Evolutionary conservation across 1,140 invertebrate species (phyloP).

Genomic region (Pantala flavescens): DNA sequence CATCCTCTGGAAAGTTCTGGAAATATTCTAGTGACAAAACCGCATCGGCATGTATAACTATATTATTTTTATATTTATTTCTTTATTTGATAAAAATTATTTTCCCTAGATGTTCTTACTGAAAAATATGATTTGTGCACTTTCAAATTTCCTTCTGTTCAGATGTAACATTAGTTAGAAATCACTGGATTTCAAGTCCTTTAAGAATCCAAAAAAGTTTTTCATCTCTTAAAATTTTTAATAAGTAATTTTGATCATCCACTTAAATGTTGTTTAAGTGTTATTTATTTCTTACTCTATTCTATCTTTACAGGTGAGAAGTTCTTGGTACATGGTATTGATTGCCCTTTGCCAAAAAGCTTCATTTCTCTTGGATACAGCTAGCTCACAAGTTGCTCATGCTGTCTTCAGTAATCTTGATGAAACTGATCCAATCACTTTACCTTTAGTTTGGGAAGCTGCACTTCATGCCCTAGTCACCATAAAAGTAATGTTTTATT

Average conservation of each 20-base stretch:
- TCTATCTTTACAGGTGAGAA: slow-evolving; percentile 35
- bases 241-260: no score
- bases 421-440: slow-evolving; percentile 55
- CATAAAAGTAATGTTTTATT: slow-evolving; percentile 41
- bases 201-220: no score
- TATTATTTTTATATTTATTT: no score
- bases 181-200: no score
- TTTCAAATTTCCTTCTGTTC: no score
- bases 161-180: no score
- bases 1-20: slow-evolving; percentile 60
- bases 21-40: slow-evolving; percentile 50
- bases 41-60: slow-evolving; percentile 35
- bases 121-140: no score
- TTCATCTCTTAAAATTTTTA: no score
- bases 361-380: slow-evolving; percentile 34
- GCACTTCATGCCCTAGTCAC: slow-evolving; percentile 45
- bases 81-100: no score
- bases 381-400: slow-evolving; percentile 45
- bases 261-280: no score
- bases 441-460: slow-evolving; percentile 59
- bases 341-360: slow-evolving; percentile 48
- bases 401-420: slow-evolving; percentile 55
- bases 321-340: slow-evolving; percentile 54
- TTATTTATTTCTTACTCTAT: no score
- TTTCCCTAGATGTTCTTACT: no score